Base-by-base conservation (phyloP, 2,888 invertebrate species). In the Cyclophora albipunctata region DNA sequence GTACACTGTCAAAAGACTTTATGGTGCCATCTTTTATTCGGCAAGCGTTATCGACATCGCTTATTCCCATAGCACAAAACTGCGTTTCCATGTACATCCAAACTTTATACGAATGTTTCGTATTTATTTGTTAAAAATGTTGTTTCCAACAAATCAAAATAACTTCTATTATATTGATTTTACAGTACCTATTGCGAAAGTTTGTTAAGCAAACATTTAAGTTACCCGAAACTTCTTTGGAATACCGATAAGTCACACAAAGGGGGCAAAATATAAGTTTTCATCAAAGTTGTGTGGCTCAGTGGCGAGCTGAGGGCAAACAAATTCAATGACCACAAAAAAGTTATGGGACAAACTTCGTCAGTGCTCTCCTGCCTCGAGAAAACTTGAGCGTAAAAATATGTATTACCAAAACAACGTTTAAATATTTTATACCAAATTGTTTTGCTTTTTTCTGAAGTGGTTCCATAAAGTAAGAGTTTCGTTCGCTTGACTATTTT, bases 281-380 rank as follows among this genome's bases (percentile, higher is more conserved):
- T 71, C 71, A 75, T 76, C 70, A 74, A 80, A 83, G 69, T 81
- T 79, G 63, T 55, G 67, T 76, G 67, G 72, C 63, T 64, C 66
- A 62, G 63, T 67, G 58, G 70, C 62, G 69, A 81, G 79, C 76
- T 73, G 79, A 75, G 71, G 71, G 71, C 77, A 81, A 82, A 84
- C 79, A 81, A 81, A 82, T 79, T 81, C 76, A 78, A 79, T 78
- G 80, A 75, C 77, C 78, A 75, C 77, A 73, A 76, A 78, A 20
- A 79, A 79, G 74, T 78, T 76, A 69, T 65, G 63, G 59, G 51
- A 48, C 54, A 75, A 79, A 77, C 72, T 77, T 73, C 62, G 64
- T 64, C 67, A 67, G 66, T 62, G 60, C 62, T 64, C 55, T 57
- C 45, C 53, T 54, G 60, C 55, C 56, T 52, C 52, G 50, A 56